Evolutionary conservation across 2,797 vertebrate species (phyloP), one percentile per base, ranked within the genome.

Genomic region (Cyprinella venusta): DNA sequence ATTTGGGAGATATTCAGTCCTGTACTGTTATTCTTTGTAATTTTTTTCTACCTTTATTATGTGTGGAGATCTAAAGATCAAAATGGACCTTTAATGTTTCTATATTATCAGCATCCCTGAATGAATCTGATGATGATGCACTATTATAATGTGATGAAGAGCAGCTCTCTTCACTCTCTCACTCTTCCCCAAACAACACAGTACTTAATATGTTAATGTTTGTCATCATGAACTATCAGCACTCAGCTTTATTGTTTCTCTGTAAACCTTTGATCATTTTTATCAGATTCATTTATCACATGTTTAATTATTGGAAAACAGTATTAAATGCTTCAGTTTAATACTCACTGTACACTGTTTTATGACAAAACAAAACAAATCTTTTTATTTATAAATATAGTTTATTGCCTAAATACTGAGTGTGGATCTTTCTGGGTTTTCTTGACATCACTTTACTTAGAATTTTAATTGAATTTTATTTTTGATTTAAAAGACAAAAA

Each of bases 331-430:
- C 75, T 86, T 87, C 68, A 74, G 33, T 88, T 89, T 88, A 88
- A 88, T 89, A 87, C 86, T 86, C 81, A 48, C 83, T 88, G 87
- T 87, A 90, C 86, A 88, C 89, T 83, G 88, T 90, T 90, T 89
- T 88, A 90, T 88, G 87, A 84, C 85, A 30, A 63, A 81, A 86
- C 83, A 80, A 87, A 88, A 81, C 80, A 87, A 86, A 89, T 82
- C 82, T 82, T 90, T 92, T 91, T 92, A 92, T 92, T 92, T 92
- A 92, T 92, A 92, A 92, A 92, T 87, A 90, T 91, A 90, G 90
- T 91, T 91, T 92, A 90, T 90, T 90, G 89, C 86, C 85, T 86
- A 88, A 87, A 78, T 19, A 54, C 72, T 13, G 79, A 19, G 48
- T 85, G 65, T 69, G 26, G n/a, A 30, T 33, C 72, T 72, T 42